Percentiles rank a stretch among this genome's conserved stretches.
Evolutionary conservation across 2,888 invertebrate species (phyloP).

Genomic region (Pseudococcus longispinus): DNA sequence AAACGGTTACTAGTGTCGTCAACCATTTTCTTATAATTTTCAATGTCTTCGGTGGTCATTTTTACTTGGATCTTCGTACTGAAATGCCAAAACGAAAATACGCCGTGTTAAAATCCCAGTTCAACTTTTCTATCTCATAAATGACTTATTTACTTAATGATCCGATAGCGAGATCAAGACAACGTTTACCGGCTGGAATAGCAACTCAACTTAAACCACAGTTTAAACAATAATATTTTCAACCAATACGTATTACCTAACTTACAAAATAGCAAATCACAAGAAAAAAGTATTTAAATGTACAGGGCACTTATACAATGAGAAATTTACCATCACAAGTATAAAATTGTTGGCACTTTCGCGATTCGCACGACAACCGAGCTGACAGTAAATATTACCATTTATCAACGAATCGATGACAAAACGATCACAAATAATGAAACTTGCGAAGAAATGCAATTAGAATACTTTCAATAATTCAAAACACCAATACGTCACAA

Average conservation of each 20-base stretch:
- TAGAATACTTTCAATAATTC: background rate
- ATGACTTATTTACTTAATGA: conserved; percentile 23
- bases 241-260: background rate
- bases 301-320: background rate
- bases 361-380: background rate
- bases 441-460: background rate
- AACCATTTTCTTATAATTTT: conserved; percentile 47
- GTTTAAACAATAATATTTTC: background rate
- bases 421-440: background rate
- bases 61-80: conserved; percentile 38
- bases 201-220: background rate
- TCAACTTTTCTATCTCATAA: conserved; percentile 32
- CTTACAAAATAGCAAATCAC: background rate
- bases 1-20: conserved; percentile 39
- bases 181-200: conserved; percentile 1
- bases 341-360: background rate
- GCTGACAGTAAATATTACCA: background rate
- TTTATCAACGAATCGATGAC: background rate
- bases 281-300: background rate
- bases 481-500: background rate
- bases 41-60: conserved; percentile 53
- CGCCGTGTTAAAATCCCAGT: conserved; percentile 32
- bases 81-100: conserved; percentile 41
- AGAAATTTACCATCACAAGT: conserved; percentile 6
- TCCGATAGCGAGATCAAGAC: background rate